These are phyloP conservation scores for Tinamus major DNA, from an alignment of 2,797 vertebrate genomes.

Conservation along the genomic window DNA sequence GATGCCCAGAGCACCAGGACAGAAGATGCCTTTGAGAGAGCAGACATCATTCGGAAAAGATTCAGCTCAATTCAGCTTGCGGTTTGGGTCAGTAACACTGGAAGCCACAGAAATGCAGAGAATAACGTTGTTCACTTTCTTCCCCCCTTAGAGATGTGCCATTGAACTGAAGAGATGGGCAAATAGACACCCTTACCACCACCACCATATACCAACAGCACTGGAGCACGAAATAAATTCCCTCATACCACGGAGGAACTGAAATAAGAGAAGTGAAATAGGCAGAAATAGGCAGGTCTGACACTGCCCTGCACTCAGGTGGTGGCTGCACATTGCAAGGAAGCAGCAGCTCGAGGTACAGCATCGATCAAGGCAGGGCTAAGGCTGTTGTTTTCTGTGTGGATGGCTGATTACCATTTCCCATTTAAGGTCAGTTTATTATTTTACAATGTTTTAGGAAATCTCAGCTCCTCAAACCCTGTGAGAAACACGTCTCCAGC, in stretches of 20 bases:
- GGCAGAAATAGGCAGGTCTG: not conserved
- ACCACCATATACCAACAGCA: accelerated
- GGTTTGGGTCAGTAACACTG: not conserved
- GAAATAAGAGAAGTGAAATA: not conserved
- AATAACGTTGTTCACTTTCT: not conserved
- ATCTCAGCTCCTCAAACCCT: not conserved
- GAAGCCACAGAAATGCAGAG: not conserved
- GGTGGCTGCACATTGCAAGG: not conserved
- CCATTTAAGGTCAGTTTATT: not conserved
- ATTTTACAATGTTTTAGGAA: not conserved
- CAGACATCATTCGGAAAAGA: not conserved
- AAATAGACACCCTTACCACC: not conserved
- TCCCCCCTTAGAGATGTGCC: not conserved
- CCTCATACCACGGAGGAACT: not conserved
- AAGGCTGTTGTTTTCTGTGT: not conserved
- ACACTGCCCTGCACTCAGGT: not conserved
- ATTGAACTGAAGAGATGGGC: not conserved
- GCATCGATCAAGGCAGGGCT: not conserved
- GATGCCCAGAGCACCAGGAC: too few species aligned
- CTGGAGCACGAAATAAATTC: not conserved
- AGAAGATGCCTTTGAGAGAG: not conserved
- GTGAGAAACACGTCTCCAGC: accelerated
- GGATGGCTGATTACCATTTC: accelerated
- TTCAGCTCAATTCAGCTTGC: not conserved
- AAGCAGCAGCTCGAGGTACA: not conserved